Evolutionary conservation across 2,113 vertebrate species (phyloP).

Genomic region (Rhadina sibilatrix): DNA sequence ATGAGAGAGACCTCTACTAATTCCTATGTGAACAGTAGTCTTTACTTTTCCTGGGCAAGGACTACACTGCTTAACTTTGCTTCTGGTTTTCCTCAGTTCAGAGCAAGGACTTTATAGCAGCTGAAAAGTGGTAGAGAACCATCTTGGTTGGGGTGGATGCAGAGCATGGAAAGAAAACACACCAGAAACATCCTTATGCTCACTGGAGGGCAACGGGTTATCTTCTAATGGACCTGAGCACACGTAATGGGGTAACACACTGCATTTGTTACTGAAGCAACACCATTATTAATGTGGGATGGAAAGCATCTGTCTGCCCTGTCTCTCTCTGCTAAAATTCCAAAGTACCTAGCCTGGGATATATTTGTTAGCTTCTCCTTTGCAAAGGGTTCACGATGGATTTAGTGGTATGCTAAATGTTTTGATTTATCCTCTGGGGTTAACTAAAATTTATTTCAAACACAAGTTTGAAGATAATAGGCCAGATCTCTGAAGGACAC

Average conservation of each 20-base stretch:
- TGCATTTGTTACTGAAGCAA: background rate
- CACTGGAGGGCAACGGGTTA: background rate
- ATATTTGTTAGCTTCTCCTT: background rate
- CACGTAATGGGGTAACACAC: background rate
- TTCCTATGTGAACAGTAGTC: background rate
- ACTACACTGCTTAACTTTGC: background rate
- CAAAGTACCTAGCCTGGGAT: background rate
- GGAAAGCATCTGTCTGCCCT: background rate
- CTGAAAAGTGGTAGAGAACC: background rate
- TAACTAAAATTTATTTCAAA: background rate
- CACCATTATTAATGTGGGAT: background rate
- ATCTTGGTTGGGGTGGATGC: background rate
- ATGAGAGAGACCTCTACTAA: background rate
- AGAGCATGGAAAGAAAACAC: background rate
- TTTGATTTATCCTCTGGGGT: background rate
- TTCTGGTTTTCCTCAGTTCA: background rate
- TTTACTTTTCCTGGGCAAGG: background rate
- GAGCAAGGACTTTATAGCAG: background rate
- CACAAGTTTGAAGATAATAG: background rate
- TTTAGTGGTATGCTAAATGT: background rate
- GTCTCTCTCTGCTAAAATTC: background rate
- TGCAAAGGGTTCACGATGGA: background rate
- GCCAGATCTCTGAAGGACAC: background rate
- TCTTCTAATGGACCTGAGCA: background rate
- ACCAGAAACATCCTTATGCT: background rate